A percentile compares a stretch with the other conserved stretches of the same genome.
phyloP scores from a whole-genome alignment of 1,140 invertebrate species.

The Ruditapes philippinarum region DNA sequence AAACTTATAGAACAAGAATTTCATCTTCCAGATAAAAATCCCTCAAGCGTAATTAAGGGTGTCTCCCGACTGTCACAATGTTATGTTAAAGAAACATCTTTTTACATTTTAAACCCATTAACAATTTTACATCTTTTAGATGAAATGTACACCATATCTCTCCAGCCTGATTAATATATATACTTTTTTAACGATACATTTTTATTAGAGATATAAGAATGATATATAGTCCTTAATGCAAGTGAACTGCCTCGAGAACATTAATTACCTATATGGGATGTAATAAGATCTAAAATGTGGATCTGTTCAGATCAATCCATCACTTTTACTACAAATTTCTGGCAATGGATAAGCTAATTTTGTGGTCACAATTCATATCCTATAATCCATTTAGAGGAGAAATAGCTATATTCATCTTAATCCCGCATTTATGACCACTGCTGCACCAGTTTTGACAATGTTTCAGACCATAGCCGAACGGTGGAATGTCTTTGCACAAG shows the following conservation, averaged over 20 bases:
- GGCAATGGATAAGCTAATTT: no score
- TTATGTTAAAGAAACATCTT: neutral
- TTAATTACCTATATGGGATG: neutral
- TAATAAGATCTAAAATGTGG: neutral
- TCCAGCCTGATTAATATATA: neutral
- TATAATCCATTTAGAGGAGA: no score
- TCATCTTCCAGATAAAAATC: no score
- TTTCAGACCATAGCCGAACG: no score
- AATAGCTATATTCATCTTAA: neutral
- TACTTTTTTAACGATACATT: neutral
- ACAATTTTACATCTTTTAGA: neutral
- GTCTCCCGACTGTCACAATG: neutral
- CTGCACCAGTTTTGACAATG: no score
- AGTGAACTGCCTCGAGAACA: neutral
- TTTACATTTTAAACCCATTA: conserved; percentile 2
- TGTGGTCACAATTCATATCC: no score
- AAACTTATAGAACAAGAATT: no score
- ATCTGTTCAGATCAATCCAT: no score
- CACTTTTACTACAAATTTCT: no score
- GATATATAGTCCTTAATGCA: neutral
- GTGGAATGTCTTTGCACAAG: no score
- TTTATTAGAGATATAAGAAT: neutral
- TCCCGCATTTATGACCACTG: no score
- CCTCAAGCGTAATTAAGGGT: no score
- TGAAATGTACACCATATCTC: neutral